Conservation (phyloP, 2,888 invertebrate species). For the Ectemnius cavifrons region DNA sequence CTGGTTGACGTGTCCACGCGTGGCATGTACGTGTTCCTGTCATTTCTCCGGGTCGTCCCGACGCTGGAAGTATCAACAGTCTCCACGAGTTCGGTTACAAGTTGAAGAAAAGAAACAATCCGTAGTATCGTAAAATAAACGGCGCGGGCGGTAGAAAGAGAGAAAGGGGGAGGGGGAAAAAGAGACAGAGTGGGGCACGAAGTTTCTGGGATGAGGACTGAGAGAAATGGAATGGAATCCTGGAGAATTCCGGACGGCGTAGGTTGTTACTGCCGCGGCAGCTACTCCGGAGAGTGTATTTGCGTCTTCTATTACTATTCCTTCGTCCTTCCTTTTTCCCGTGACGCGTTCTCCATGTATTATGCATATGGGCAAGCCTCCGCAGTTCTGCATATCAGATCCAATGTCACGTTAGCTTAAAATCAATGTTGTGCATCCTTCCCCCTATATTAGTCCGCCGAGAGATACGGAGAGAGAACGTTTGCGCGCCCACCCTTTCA, state of each 20-base stretch:
- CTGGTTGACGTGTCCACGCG: no score
- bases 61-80: no score
- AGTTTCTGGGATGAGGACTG: conserved; percentile 9
- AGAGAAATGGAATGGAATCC: conserved; percentile 16
- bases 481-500: no score
- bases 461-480: no score
- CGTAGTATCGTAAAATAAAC: conserved; percentile 26
- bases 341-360: conserved; percentile 39
- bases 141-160: background rate
- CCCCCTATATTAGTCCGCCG: conserved; percentile 8
- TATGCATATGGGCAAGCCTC: conserved; percentile 57
- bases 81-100: background rate
- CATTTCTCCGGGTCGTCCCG: no score
- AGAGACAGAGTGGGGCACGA: background rate
- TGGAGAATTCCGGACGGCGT: conserved; percentile 15
- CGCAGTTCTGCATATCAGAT: conserved; percentile 65
- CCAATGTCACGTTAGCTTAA: conserved; percentile 66
- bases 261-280: conserved; percentile 30
- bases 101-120: conserved; percentile 14
- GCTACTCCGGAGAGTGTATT: conserved; percentile 20
- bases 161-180: no score
- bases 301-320: conserved; percentile 13
- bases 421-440: conserved; percentile 57
- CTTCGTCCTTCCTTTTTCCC: conserved; percentile 9
- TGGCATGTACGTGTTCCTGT: no score